Evolutionary conservation across 2,888 invertebrate genomes (phyloP), one percentile per base, ranked within the genome.

Genomic region (Theodoxus fluviatilis): DNA sequence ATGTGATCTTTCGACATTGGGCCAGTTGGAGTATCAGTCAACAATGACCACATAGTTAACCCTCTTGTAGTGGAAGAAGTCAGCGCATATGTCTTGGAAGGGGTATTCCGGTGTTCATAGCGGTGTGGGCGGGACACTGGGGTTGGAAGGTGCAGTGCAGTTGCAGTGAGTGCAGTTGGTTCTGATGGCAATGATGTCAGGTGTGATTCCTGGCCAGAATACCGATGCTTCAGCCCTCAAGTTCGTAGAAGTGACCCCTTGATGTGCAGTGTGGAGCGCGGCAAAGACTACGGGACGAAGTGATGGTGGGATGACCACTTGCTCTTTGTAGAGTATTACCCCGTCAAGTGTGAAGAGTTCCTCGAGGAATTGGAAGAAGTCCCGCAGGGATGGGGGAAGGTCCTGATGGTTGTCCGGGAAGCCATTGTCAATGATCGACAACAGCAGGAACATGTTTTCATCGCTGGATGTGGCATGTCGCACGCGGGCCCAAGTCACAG

Each of bases 221-320:
- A 80, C 71, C 4, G 78, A 76, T 6, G 70, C 49, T 65, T 80
- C 78, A 31, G 78, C 79, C 49, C 78, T 66, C 9, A 78, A 38
- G 9, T 37, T 72, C 76, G 77, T 80, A 9, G 71, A 37, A 7
- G 76, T 65, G 0, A 75, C 72, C 7, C 79, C 78, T 70, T 78
- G 79, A 57, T 80, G 80, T 37, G 78, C 80, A 7, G 80, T 69
- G 64, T 80, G 77, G 1, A 80, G 72, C 0, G 76, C 67, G 2
- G 9, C 18, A 0, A 80, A 59, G 1, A 77, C 47, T 6, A 72
- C 69, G 2, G 47, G 25, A 25, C 76, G 55, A 12, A 79, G 77
- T 18, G 73, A 67, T 9, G 75, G 73, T 3, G 78, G 80, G 6
- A 79, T 75, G 6, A 79, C 74, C 25, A 79, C 55, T 2, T 76